These are phyloP conservation scores for Solenodon paradoxus DNA, from an alignment of 2,113 vertebrate genomes.

Conservation along the genomic window DNA sequence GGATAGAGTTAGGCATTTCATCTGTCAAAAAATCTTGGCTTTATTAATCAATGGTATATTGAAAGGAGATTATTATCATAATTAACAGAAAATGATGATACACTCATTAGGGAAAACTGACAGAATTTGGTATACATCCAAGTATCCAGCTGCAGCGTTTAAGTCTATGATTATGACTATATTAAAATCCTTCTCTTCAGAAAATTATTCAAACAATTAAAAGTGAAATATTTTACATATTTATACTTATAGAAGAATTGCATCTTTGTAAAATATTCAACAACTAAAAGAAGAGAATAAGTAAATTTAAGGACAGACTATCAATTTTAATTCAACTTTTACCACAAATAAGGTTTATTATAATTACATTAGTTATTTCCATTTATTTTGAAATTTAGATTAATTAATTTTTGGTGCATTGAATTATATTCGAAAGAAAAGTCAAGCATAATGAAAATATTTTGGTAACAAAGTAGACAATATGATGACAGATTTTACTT, in stretches of 20 bases:
- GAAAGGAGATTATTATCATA: neutral
- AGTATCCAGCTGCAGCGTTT: neutral
- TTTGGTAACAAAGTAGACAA: neutral
- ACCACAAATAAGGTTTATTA: neutral
- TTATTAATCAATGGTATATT: neutral
- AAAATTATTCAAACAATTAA: neutral
- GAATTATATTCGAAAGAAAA: neutral
- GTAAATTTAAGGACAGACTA: neutral
- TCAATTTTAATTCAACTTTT: neutral
- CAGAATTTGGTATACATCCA: neutral
- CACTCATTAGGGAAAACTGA: conserved; percentile 8
- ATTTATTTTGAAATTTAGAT: conserved; percentile 1
- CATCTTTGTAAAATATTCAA: neutral
- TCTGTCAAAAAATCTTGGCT: neutral
- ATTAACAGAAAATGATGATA: conserved; percentile 7
- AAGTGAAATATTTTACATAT: neutral
- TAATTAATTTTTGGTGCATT: neutral
- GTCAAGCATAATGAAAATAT: neutral
- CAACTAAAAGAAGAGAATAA: neutral
- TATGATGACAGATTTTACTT: neutral
- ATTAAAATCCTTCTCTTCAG: neutral
- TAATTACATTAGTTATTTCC: neutral
- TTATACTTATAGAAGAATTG: neutral
- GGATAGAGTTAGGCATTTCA: neutral
- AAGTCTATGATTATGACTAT: neutral